These are phyloP conservation scores for Brenthis ino DNA, from an alignment of 2,888 invertebrate genomes.

Conservation along the genomic window DNA sequence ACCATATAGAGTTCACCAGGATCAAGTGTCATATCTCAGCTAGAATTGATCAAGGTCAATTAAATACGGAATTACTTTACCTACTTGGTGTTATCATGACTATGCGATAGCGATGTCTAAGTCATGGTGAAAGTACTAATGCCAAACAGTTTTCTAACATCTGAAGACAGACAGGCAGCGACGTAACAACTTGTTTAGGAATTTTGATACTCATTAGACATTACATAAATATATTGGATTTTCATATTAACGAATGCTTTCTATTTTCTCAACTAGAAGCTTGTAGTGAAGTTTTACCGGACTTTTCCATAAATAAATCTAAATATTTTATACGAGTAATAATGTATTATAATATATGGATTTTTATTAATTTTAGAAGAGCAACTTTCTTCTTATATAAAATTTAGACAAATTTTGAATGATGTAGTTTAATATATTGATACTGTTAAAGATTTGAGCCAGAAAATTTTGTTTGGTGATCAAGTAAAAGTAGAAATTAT, in stretches of 20 bases:
- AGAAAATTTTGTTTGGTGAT: too few relatives aligned
- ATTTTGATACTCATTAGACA: conserved; percentile 31
- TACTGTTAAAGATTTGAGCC: too few relatives aligned
- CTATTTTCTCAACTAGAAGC: conserved; percentile 29
- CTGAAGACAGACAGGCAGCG: conserved; percentile 21
- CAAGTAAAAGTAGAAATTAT: too few relatives aligned
- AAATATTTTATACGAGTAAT: background rate
- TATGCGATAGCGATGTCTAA: background rate
- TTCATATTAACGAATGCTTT: conserved; percentile 38
- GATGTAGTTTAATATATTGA: too few relatives aligned
- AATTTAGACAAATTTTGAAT: too few relatives aligned
- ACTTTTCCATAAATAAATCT: background rate
- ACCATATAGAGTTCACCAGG: background rate
- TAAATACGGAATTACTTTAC: conserved; percentile 4
- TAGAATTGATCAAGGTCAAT: background rate
- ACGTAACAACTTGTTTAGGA: conserved; percentile 31
- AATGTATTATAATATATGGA: too few relatives aligned
- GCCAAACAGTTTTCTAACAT: conserved; percentile 14
- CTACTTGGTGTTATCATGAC: background rate
- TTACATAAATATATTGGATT: conserved; percentile 33
- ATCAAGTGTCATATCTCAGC: conserved; percentile 1
- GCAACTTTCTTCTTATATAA: too few relatives aligned
- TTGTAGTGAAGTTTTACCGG: conserved; percentile 2
- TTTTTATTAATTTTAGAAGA: too few relatives aligned
- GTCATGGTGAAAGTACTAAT: conserved; percentile 24